Base-by-base conservation (phyloP, 2,888 invertebrate genomes). In the Acrobasis consociella region DNA sequence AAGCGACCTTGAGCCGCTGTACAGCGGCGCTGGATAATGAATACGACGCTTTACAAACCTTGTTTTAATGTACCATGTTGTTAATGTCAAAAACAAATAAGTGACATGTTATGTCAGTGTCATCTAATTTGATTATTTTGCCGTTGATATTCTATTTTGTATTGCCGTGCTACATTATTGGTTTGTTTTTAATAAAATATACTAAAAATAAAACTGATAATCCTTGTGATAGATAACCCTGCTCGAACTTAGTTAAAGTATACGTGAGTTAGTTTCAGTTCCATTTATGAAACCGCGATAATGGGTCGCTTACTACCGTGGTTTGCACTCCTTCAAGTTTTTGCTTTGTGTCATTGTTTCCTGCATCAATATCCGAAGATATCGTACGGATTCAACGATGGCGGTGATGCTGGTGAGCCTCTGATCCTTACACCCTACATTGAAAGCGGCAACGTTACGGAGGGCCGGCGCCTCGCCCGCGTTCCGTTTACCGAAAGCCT, bases 391-490 rank as follows among this genome's bases (percentile, higher is more conserved):
- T 73, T 77, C 49, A 76, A 75, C 9, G 85, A 87, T 67, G 83
- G 71, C 9, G 89, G 83, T 17, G 89, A 93, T 65, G 73, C 89
- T 16, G 93, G 93, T 0, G 76, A 94, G 37, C 97, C 97, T 1
- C 86, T 97, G 9, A 95, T 97, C 76, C 91, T 97, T 38, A 96
- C 97, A 0, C 96, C 96, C 0, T 93, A 94, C 60, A 94, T 97
- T 39, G 94, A 96, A 79, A 93, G 89, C 64, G 96, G 96, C 8
- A 94, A 95, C 73, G 94, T 96, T 60, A 92, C 94, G 1, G 94
- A 95, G 76, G 97, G 95, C 0, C 92, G 93, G 71, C 80, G 85
- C 5, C 80, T 89, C 46, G 93, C 94, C 0, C 78, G 93, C 13
- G 95, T 95, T 0, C 87, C 93, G 1, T 94, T 94, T 71, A 93